Evolutionary conservation across 92 coral and sea anemone species (phyloP), one percentile per base, ranked within the genome.

Genomic region (Phymanthus crucifer): DNA sequence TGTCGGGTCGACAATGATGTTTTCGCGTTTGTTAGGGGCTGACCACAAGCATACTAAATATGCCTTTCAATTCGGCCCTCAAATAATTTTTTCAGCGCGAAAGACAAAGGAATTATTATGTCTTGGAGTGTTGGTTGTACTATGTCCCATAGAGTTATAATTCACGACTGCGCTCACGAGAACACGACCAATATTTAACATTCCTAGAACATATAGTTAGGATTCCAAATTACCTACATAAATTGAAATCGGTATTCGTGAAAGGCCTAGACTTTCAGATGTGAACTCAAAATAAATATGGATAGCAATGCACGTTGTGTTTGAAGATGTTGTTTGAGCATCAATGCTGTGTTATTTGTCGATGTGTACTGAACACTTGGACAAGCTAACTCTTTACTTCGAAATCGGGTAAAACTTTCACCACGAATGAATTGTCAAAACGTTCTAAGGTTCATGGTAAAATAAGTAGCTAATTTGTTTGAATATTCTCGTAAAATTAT

Each of bases 41-140:
- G 83, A 89, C 92, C 92, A 61, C 92, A 89, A 89, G 89, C 85
- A 89, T 85, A 89, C 72, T 76, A 85, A 89, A 84, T 85, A 81
- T 85, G 87, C 75, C 87, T 57, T 85, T 81, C 83, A 89, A 77
- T 72, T 76, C 31, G 70, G 35, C 47, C 84, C 89, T 81, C 80
- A 66, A 73, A 85, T 76, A 81, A 82, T 82, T 76, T 61, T 46
- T 79, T 67, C 77, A 66, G 67, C 78, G 71, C 66, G 66, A 69
- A 69, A 77, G 83, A 84, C 83, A 86, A 76, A 66, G 82, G 33
- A 3, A 40, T 86, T 78, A 86, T 86, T 89, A 87, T 86, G 87
- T 74, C 85, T 82, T 74, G 80, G 27, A 52, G 40, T 72, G 78
- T 31, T 80, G 26, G 52, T 50, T 19, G 34, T 61, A 24, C 54